A percentile compares a stretch with the other conserved stretches of the same genome.
phyloP scores from a whole-genome alignment of 2,888 invertebrate species.

The Celastrina argiolus region DNA sequence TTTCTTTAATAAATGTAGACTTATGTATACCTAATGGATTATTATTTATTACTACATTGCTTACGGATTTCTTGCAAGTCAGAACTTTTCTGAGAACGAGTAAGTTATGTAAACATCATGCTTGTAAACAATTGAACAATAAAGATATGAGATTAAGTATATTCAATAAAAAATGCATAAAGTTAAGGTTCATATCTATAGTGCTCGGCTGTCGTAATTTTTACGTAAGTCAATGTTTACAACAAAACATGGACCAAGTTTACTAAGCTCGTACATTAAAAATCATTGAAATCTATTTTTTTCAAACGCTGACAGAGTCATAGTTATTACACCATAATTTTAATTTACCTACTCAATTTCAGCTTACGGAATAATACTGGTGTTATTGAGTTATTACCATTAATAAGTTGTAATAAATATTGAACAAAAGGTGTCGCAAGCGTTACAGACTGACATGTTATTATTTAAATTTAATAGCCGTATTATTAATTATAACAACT shows the following conservation, averaged over 20 bases:
- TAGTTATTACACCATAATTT: too few relatives aligned
- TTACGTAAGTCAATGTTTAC: not conserved
- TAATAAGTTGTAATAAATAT: not conserved
- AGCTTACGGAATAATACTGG: too few relatives aligned
- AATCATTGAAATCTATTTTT: too few relatives aligned
- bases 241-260: not conserved
- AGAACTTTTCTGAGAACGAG: not conserved
- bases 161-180: not conserved
- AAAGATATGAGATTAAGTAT: slow-evolving; percentile 3
- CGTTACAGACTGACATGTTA: slow-evolving; percentile 3
- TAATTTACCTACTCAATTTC: too few relatives aligned
- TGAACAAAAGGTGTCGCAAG: not conserved
- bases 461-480: slow-evolving; percentile 17
- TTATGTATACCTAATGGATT: too few relatives aligned
- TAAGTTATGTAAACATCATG: slow-evolving; percentile 2
- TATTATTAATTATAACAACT: slow-evolving; percentile 16
- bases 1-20: too few relatives aligned
- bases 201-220: not conserved
- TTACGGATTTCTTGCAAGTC: not conserved
- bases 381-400: not conserved
- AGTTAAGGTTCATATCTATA: not conserved
- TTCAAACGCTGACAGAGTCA: too few relatives aligned
- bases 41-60: not conserved
- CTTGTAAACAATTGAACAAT: slow-evolving; percentile 1
- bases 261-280: not conserved